Base-by-base conservation (phyloP, 2,888 invertebrate species). In the Phyllotreta striolata region DNA sequence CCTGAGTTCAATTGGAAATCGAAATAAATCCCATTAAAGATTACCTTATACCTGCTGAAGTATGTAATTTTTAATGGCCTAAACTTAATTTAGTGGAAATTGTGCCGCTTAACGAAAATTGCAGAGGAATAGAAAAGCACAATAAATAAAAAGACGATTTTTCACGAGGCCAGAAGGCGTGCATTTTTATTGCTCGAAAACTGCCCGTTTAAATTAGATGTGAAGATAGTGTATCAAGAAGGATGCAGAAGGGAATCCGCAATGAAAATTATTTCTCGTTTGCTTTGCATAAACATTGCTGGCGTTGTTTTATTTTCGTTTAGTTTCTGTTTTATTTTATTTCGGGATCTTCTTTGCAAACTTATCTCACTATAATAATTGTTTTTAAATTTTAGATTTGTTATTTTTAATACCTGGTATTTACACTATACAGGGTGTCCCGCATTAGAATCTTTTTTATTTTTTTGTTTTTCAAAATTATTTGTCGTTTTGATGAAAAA, bases 101-200 rank as follows among this genome's bases (percentile, higher is more conserved):
- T 46, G 12, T 52, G 55, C 72, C 72, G 76, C 74, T 70, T 24
- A 6, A 13, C 47, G 9, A 60, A 66, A 65, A 70, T 70, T 46
- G 55, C 52, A 70, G 66, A 55, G 41, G 70, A 62, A 72, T 62
- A 73, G 64, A 63, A 68, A 69, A 68, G 62, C 72, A 79, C 73
- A 79, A 81, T 81, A 82, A 81, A 82, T 81, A 82, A 81, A 82
- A 81, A 80, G 79, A 79, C 79, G 78, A 78, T 80, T 80, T 81
- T 80, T 80, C 79, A 78, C 77, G 79, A 77, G 79, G 79, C 78
- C 81, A 82, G 80, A 81, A 82, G 82, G 82, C 81, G 82, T 82
- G 80, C 82, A 82, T 82, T 82, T 82, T 82, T 82, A 82, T 82
- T 81, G 79, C 81, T 79, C 77, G 81, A 81, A 81, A 82, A 82